phyloP scores from a whole-genome alignment of 2,888 invertebrate species.

The Idaea dimidiata region DNA sequence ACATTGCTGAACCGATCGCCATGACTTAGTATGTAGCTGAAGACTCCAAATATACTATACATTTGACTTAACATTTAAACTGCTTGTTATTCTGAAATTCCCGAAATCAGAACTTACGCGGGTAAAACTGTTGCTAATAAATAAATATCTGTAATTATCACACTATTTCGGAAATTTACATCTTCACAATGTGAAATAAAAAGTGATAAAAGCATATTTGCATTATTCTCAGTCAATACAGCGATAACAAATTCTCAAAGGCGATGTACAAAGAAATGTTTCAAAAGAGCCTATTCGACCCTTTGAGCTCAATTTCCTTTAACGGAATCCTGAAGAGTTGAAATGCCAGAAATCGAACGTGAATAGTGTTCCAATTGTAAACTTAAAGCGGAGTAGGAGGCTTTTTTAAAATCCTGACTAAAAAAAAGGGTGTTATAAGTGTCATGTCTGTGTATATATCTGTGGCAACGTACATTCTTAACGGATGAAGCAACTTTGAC shows the following conservation, averaged over 20 bases:
- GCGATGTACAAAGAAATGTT: constrained; percentile 26
- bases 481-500: no score
- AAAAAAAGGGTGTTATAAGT: no score
- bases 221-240: constrained; percentile 11
- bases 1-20: no score
- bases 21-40: no score
- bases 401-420: no score
- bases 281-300: constrained; percentile 27
- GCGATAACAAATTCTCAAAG: constrained; percentile 27
- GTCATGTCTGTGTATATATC: no score
- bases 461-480: no score
- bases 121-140: neutral
- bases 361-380: constrained; percentile 30
- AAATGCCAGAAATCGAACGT: constrained; percentile 48
- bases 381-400: constrained; percentile 14
- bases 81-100: no score
- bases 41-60: no score
- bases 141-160: neutral
- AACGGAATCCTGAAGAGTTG: constrained; percentile 41
- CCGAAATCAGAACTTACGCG: neutral
- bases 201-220: neutral
- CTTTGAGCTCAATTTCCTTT: constrained; percentile 66
- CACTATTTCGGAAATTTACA: neutral
- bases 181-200: neutral
- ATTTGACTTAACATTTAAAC: no score